Evolutionary conservation across 2,113 vertebrate species (phyloP).

Genomic region (Aldabrachelys gigantea): DNA sequence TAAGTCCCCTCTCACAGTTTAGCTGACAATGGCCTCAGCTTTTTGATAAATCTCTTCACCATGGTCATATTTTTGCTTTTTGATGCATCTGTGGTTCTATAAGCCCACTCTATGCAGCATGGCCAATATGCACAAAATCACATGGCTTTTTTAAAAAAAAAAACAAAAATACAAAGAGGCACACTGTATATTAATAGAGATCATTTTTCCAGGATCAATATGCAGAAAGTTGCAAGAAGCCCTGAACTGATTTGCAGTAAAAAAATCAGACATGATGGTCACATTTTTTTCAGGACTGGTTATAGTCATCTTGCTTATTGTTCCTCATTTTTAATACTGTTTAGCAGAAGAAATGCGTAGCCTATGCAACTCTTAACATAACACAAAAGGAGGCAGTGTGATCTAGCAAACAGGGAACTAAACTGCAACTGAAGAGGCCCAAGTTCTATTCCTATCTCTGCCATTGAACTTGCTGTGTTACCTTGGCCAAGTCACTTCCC

Average conservation of each 20-base stretch:
- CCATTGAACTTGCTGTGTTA: background rate
- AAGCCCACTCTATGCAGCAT: background rate
- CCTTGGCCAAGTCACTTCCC: background rate
- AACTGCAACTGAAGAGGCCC: background rate
- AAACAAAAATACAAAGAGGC: background rate
- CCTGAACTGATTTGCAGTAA: background rate
- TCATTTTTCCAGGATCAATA: background rate
- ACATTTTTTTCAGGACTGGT: background rate
- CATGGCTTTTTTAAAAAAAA: background rate
- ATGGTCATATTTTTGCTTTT: background rate
- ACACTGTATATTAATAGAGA: background rate
- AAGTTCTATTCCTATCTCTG: background rate
- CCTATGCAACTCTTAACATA: accelerated
- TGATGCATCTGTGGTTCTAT: background rate
- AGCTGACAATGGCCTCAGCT: background rate
- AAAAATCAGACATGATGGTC: background rate
- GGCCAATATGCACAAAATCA: accelerated
- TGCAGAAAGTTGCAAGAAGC: background rate
- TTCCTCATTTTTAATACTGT: accelerated
- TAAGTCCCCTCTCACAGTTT: accelerated
- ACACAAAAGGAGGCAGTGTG: background rate
- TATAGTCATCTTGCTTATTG: accelerated
- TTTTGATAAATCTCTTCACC: accelerated
- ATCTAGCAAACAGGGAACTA: accelerated
- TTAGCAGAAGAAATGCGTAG: accelerated